Base-by-base conservation (phyloP, 2,888 invertebrate genomes). In the Hypena proboscidalis region DNA sequence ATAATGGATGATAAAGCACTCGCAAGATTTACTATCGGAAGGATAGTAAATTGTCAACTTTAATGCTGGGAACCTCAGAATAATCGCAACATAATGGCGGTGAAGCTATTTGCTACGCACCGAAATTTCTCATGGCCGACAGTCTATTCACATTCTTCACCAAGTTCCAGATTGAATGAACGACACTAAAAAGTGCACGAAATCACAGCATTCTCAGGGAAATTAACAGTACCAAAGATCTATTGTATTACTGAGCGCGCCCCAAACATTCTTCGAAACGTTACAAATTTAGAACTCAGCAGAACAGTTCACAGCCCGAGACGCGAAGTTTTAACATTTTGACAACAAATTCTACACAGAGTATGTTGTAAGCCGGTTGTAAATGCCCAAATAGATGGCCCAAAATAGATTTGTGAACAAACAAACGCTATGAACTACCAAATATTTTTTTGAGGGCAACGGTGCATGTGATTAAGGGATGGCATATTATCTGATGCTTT, bases 391-490 rank as follows among this genome's bases (percentile, higher is more conserved):
- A 83, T 78, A 80, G 80, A 75, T 65, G 70, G 63, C 68, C 71
- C 37, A 63, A 83, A 87, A 85, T 84, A 86, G 82, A 81, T 79
- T 74, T 65, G 63, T 63, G 73, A 74, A 80, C 79, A 74, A 80
- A 80, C 74, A 76, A 82, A 78, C 79, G 75, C 70, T 77, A 82
- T 76, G 75, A 74, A 77, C 77, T 77, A 77, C 78, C 78, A 83
- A 87, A 86, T 79, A 85, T 79, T 87, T 86, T 86, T 89, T 85
- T 80, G 76, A 77, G 80, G 74, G 83, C 88, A 90, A 67, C 87
- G 81, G 84, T 82, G 90, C 90, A 90, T 90, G 87, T 90, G 88
- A 90, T 90, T 90, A 90, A 85, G 84, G 89, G 89, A 90, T 88
- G 83, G 83, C 80, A 90, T 83, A 86, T 85, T 87, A 89, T 89